Evolutionary conservation across 2,797 vertebrate genomes (phyloP).

Genomic region (Champsocephalus esox): DNA sequence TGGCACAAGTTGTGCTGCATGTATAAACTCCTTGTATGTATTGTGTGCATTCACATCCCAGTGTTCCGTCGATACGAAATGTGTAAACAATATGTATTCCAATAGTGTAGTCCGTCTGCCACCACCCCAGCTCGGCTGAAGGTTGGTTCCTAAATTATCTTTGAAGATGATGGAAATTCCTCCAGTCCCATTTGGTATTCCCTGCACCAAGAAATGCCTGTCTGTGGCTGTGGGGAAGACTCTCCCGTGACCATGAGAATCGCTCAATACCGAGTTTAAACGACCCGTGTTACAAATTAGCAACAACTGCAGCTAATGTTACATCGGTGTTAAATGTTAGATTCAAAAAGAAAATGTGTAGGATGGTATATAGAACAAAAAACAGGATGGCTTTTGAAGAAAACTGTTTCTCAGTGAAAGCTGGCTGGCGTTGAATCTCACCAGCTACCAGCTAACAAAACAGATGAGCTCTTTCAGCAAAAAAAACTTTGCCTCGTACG

Average conservation of each 20-base stretch:
- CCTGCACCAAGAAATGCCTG: constrained; percentile 65
- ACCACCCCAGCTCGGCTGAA: constrained; percentile 59
- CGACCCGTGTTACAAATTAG: constrained; percentile 62
- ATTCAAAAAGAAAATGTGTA: constrained; percentile 2
- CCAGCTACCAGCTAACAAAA: constrained; percentile 79
- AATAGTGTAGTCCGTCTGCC: constrained; percentile 60
- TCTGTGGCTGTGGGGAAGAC: constrained; percentile 61
- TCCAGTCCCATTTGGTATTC: constrained; percentile 72
- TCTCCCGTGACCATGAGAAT: constrained; percentile 75
- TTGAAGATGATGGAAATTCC: constrained; percentile 76
- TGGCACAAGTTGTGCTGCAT: constrained; percentile 61
- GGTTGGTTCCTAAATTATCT: constrained; percentile 66
- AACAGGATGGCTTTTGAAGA: background rate
- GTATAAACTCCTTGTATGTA: constrained; percentile 55
- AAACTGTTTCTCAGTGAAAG: constrained; percentile 37
- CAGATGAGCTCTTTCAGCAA: constrained; percentile 77
- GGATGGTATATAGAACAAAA: constrained; percentile 15
- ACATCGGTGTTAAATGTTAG: background rate
- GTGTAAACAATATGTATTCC: constrained; percentile 66
- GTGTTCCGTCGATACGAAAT: constrained; percentile 39
- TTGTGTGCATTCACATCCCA: constrained; percentile 71
- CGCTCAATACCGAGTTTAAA: constrained; percentile 46
- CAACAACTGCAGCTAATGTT: constrained; percentile 55
- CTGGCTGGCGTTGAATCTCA: constrained; percentile 50
- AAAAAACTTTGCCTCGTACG: constrained; percentile 78